These are phyloP conservation scores for Octomys mimax DNA, from an alignment of 2,797 vertebrate genomes.

Conservation along the genomic window DNA sequence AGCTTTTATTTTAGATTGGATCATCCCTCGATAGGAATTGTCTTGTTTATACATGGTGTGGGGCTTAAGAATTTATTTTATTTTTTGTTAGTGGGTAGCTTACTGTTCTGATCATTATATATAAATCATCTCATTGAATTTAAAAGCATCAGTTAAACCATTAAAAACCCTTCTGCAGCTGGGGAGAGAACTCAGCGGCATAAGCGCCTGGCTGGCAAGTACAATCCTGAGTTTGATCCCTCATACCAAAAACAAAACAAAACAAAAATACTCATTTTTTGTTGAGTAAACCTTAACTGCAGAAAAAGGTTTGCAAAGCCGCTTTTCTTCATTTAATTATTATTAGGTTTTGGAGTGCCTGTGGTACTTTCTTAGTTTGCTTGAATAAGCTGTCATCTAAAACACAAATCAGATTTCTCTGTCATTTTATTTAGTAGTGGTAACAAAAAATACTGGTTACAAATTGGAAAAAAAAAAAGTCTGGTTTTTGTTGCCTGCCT, in stretches of 20 bases:
- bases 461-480: neutral
- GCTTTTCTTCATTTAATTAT: neutral
- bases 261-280: neutral
- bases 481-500: neutral
- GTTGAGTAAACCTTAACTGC: no score
- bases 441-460: neutral
- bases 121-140: neutral
- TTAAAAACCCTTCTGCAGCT: neutral
- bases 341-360: neutral
- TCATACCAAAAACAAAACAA: no score
- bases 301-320: neutral
- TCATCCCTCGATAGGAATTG: neutral
- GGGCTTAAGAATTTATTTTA: constrained; percentile 8
- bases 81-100: neutral
- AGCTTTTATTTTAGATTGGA: neutral
- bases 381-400: neutral
- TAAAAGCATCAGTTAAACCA: neutral
- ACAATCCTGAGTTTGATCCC: no score
- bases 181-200: no score
- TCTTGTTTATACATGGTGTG: neutral
- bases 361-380: neutral
- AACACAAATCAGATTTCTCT: neutral
- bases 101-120: neutral
- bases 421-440: neutral
- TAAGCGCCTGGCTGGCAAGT: no score